Evolutionary conservation across 2,113 vertebrate genomes (phyloP).

Genomic region (Chaetorhynchus papuensis): DNA sequence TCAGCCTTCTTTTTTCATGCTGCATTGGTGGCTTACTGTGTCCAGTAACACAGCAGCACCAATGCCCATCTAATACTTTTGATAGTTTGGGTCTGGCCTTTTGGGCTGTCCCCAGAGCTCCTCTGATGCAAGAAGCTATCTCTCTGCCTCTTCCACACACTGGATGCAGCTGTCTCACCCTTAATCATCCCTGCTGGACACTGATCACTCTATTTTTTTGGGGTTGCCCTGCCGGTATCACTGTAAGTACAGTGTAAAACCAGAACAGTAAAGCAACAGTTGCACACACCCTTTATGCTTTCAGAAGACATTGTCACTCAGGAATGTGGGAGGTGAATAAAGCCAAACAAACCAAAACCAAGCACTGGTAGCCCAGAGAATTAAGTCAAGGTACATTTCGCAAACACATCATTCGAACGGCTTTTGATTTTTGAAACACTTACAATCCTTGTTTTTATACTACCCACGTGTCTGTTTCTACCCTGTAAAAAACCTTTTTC

Average conservation of each 20-base stretch:
- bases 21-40: neutral
- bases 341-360: neutral
- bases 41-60: neutral
- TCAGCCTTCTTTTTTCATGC: neutral
- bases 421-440: neutral
- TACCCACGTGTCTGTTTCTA: neutral
- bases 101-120: neutral
- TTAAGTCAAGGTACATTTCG: neutral
- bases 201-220: neutral
- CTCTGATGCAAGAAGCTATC: neutral
- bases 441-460: neutral
- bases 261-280: neutral
- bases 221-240: neutral
- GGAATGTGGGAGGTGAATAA: neutral
- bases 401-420: neutral
- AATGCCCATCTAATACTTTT: neutral
- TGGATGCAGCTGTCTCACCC: neutral
- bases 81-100: neutral
- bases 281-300: neutral
- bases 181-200: neutral
- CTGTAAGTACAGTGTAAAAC: neutral
- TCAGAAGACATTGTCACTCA: neutral
- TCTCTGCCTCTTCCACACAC: neutral
- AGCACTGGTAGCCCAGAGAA: neutral
- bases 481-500: neutral